phyloP scores from a whole-genome alignment of 2,888 invertebrate genomes.

The Shargacucullia verbasci region DNA sequence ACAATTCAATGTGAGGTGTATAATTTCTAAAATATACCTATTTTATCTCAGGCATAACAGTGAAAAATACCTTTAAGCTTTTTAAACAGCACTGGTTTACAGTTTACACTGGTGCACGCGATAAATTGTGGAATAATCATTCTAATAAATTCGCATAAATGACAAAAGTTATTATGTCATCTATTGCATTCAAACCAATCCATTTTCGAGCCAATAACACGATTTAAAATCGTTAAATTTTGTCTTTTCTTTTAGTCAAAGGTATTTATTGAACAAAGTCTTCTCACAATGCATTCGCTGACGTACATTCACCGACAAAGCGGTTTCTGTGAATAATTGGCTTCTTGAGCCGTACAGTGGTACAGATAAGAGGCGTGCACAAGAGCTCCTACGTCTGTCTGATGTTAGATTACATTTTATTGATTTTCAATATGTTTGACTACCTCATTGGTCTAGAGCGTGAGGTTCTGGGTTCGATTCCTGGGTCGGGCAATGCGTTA shows the following conservation, averaged over 20 bases:
- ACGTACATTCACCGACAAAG: conserved; percentile 24
- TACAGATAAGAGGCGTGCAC: conserved; percentile 35
- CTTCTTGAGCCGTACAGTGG: conserved; percentile 28
- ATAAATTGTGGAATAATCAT: no score
- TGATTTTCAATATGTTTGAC: conserved; percentile 1
- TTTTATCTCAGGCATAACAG: no score
- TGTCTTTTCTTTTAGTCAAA: conserved; percentile 34
- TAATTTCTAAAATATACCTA: no score
- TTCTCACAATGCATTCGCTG: conserved; percentile 30
- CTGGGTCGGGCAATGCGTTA: no score
- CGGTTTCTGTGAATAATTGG: conserved; percentile 50
- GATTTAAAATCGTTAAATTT: conserved; percentile 8
- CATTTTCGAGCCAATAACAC: neutral
- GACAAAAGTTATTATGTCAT: neutral
- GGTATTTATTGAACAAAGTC: conserved; percentile 23
- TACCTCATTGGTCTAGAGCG: no score
- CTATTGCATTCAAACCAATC: neutral
- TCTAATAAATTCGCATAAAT: neutral
- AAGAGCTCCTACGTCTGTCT: conserved; percentile 2
- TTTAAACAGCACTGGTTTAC: no score
- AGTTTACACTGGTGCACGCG: no score
- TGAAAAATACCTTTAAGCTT: no score
- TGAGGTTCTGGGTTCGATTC: no score
- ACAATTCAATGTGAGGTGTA: no score
- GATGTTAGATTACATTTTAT: conserved; percentile 6